Percentiles rank a stretch among this genome's conserved stretches.
Conservation (phyloP, 2,113 vertebrate species). For the Pterocles gutturalis region DNA sequence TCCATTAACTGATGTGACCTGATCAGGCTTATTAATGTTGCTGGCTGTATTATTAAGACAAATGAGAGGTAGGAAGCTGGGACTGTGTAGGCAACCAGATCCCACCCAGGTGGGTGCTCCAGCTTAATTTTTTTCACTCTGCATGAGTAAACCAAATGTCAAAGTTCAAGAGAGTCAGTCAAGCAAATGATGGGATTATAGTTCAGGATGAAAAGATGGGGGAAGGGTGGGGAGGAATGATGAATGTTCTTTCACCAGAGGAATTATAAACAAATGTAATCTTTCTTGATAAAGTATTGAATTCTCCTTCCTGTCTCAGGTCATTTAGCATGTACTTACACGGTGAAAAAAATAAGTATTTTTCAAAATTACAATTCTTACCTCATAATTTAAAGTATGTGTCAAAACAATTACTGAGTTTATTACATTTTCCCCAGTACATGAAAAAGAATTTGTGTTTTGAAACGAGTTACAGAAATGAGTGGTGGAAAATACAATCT, state of each 20-base stretch:
- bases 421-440: background rate
- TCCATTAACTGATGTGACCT: background rate
- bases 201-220: background rate
- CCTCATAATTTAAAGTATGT: background rate
- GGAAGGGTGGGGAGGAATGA: background rate
- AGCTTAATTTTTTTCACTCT: background rate
- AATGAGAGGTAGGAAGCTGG: background rate
- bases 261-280: slow-evolving; percentile 32
- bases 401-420: background rate
- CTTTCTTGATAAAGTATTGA: background rate
- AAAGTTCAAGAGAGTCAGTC: background rate
- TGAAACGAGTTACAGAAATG: background rate
- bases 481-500: background rate
- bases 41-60: background rate
- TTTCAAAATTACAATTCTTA: background rate
- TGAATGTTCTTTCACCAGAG: background rate
- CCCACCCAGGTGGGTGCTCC: background rate
- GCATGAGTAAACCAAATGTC: background rate
- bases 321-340: background rate
- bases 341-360: background rate
- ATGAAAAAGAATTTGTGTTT: background rate
- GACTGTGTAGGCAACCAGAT: background rate
- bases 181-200: slow-evolving; percentile 7
- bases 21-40: background rate
- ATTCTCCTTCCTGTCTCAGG: background rate